Percentiles rank a stretch among this genome's conserved stretches.
These are phyloP conservation scores for Conus canariensis DNA, from an alignment of 2,888 invertebrate species.

Conservation along the genomic window DNA sequence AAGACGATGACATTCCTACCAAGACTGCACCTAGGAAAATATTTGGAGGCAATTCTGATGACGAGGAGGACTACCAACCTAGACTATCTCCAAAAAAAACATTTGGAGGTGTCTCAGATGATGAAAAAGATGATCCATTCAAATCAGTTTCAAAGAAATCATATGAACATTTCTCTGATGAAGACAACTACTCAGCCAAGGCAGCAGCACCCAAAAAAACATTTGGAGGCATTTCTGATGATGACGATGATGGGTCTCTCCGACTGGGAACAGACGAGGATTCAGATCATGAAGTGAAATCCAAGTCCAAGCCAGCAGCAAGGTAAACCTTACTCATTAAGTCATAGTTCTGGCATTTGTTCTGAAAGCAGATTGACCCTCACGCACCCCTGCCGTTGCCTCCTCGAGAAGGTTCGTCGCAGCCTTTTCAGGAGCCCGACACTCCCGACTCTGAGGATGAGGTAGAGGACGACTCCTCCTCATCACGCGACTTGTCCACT, in stretches of 20 bases:
- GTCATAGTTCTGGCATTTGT: not conserved
- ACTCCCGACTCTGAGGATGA: too few relatives aligned
- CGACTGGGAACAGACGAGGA: conserved; percentile 34
- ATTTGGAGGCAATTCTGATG: conserved; percentile 28
- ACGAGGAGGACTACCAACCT: not conserved
- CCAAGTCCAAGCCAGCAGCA: conserved; percentile 28
- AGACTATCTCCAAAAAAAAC: not conserved
- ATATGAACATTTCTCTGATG: not conserved
- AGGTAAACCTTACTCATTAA: not conserved
- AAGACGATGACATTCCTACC: conserved; percentile 22
- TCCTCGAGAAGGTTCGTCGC: too few relatives aligned
- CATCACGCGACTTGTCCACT: too few relatives aligned
- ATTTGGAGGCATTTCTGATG: conserved; percentile 34
- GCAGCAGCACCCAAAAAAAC: conserved; percentile 19
- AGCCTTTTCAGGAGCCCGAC: too few relatives aligned
- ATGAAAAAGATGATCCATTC: conserved; percentile 42
- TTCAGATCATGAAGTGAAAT: conserved; percentile 3
- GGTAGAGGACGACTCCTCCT: too few relatives aligned
- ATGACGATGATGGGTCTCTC: conserved; percentile 46
- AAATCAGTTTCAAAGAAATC: conserved; percentile 26
- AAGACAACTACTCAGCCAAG: conserved; percentile 10
- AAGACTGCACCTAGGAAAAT: conserved; percentile 30
- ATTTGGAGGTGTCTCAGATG: conserved; percentile 24
- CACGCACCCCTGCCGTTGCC: too few relatives aligned
- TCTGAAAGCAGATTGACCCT: not conserved